Base-by-base conservation (phyloP, 2,888 invertebrate species). In the Harpagoxenus sublaevis region DNA sequence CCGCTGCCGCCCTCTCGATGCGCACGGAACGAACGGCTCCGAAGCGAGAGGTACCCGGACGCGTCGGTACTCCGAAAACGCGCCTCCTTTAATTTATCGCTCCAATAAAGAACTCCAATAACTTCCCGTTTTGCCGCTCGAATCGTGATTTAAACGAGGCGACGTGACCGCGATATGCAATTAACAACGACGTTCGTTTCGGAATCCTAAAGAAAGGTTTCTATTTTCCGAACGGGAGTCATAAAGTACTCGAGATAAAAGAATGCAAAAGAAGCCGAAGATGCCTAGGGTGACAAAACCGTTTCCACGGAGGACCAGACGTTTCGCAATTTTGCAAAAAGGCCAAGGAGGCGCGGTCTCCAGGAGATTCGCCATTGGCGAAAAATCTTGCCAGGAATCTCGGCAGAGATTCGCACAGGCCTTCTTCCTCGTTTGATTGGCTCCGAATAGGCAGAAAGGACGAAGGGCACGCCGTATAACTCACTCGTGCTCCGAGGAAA, bases 21-120 rank as follows among this genome's bases (percentile, higher is more conserved):
- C 23, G 51, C 51, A 23, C 23, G 3, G 5, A 10, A 31, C 31
- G n/a, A 10, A 31, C 31, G n/a, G 48, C 62, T 35, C 1, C n/a
- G 9, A 55, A 35, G 23, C 18, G 2, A 35, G 23, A n/a, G 62
- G 15, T 39, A 8, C 48, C 9, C 15, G 28, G 31, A 45, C 57
- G 31, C 48, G 75, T 63, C 62, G 73, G 42, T 57, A 74, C 15
- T 62, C 4, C 12, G n/a, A 57, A 28, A 60, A 31, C 45, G 45
- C 45, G 28, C 9, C 18, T n/a, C 4, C 45, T 60, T 62, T 45
- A 28, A 68, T 68, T 68, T 68, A 68, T 48, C 31, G 31, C 1
- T 31, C 48, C 18, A 51, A 68, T 28, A 68, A 68, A 45, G 48
- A 31, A 68, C 66, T 23, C 0, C 45, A 4, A 6, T 35, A 23